Evolutionary conservation across 2,888 invertebrate species (phyloP).

Genomic region (Tachina lurida): DNA sequence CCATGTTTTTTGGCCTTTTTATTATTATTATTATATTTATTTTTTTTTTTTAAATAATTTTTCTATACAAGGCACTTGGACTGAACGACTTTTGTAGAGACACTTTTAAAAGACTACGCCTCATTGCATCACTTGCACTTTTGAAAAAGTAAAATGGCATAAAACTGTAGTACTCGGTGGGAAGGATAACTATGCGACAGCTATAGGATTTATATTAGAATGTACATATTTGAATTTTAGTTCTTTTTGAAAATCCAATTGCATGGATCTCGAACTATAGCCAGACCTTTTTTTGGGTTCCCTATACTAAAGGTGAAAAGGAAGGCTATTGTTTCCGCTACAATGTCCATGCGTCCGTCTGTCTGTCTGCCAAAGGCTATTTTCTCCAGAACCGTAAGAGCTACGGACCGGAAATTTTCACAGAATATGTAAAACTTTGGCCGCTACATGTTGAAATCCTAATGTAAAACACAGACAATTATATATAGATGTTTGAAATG

Average conservation of each 20-base stretch:
- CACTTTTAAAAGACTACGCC: conserved; percentile 67
- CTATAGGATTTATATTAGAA: background rate
- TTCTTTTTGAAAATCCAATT: background rate
- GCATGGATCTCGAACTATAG: background rate
- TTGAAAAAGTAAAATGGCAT: conserved; percentile 50
- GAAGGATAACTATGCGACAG: background rate
- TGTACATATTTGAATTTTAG: background rate
- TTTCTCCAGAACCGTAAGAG: too few species aligned
- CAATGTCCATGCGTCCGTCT: too few species aligned
- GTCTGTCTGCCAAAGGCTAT: too few species aligned
- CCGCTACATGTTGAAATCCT: too few species aligned
- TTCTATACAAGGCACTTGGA: conserved; percentile 65
- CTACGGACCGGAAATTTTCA: too few species aligned
- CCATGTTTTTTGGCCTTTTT: conserved; percentile 41
- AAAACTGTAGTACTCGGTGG: conserved; percentile 30
- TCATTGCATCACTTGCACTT: conserved; percentile 68
- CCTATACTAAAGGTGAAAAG: too few species aligned
- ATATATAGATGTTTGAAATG: too few species aligned
- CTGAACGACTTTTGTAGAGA: conserved; percentile 62
- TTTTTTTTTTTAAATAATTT: conserved; percentile 39
- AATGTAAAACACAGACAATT: too few species aligned
- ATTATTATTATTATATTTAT: conserved; percentile 3
- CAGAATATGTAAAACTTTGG: too few species aligned
- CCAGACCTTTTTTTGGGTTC: too few species aligned
- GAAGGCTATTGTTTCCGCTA: too few species aligned